Percentiles rank a stretch among this genome's conserved stretches.
Conservation (phyloP, 2,888 invertebrate species). For the Stenodema calcarata region DNA sequence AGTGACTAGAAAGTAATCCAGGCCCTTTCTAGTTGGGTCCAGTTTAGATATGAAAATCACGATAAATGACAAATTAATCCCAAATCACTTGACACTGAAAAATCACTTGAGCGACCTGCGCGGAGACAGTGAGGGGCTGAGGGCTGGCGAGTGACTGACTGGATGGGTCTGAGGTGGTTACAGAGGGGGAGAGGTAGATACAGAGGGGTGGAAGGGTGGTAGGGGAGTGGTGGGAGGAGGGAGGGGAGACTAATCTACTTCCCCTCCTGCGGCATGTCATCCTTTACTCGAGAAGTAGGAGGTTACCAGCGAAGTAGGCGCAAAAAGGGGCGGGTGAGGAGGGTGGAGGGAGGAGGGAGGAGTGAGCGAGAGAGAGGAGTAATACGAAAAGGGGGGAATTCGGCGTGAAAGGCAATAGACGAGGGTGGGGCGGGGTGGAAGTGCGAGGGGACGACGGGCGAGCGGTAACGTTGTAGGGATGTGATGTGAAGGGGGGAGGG, state of each 20-base stretch:
- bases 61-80: constrained; percentile 12
- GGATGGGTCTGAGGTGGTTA: background rate
- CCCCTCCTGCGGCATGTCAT: constrained; percentile 49
- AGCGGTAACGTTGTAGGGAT: too few species aligned
- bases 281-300: constrained; percentile 42
- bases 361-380: background rate
- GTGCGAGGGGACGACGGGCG: background rate
- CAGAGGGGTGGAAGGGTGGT: background rate
- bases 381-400: background rate
- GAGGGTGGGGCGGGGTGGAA: background rate
- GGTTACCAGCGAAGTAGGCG: background rate
- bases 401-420: background rate
- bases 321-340: background rate
- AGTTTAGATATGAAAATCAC: background rate
- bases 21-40: constrained; percentile 49
- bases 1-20: constrained; percentile 51
- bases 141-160: constrained; percentile 35
- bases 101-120: background rate
- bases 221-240: background rate
- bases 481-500: background rate
- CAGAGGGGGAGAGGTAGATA: background rate
- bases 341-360: too few species aligned
- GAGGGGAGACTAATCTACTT: constrained; percentile 38
- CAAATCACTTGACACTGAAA: constrained; percentile 45
- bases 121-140: background rate